phyloP scores from a whole-genome alignment of 2,888 invertebrate species.

The Belgica antarctica region DNA sequence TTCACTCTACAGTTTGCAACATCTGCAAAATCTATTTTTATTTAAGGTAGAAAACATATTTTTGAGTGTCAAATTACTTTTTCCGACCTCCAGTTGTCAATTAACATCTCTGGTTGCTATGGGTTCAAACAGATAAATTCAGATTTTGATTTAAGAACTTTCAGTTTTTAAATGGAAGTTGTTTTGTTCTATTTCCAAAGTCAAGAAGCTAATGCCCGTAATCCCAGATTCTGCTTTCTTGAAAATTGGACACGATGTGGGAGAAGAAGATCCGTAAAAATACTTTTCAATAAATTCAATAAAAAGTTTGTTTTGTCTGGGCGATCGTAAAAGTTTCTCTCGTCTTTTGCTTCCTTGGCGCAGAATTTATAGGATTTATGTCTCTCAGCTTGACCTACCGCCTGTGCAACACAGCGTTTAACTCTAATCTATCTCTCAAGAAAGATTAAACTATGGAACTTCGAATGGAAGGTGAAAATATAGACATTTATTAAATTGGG shows the following conservation, averaged over 20 bases:
- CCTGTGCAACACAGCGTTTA: not conserved
- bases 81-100: too few relatives aligned
- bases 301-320: not conserved
- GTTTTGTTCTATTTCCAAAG: not conserved
- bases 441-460: not conserved
- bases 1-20: too few relatives aligned
- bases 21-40: too few relatives aligned
- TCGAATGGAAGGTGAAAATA: not conserved
- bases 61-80: too few relatives aligned
- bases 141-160: slow-evolving; percentile 18
- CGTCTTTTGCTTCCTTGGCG: not conserved
- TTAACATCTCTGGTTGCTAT: too few relatives aligned
- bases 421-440: not conserved
- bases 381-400: slow-evolving; percentile 17
- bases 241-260: slow-evolving; percentile 1
- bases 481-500: not conserved
- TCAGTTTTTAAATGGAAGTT: not conserved
- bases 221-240: not conserved
- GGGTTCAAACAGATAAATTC: slow-evolving; percentile 26
- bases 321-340: not conserved
- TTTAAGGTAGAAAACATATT: too few relatives aligned
- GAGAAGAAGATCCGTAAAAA: not conserved
- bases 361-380: not conserved
- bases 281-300: not conserved
- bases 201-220: not conserved